phyloP scores from a whole-genome alignment of 1,140 invertebrate genomes.

The Caenorhabditis inopinata region DNA sequence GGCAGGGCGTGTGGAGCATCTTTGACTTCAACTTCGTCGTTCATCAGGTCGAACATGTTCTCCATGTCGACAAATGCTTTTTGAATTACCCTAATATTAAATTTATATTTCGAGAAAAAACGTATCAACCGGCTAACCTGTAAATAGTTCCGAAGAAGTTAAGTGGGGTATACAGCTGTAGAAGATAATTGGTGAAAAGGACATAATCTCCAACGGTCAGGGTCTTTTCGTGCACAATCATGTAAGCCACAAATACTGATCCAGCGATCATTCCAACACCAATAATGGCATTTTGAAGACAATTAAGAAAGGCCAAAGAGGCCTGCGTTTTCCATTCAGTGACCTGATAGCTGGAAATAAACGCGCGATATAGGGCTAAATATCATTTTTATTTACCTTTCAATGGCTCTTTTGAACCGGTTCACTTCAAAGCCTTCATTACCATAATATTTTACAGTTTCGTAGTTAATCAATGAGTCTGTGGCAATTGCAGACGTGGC shows the following conservation, averaged over 20 bases:
- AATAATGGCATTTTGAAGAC: conserved; percentile 69
- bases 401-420: conserved; percentile 76
- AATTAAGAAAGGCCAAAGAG: conserved; percentile 71
- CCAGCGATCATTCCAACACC: conserved; percentile 81
- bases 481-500: conserved; percentile 84
- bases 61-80: conserved; percentile 98
- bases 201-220: conserved; percentile 80
- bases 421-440: conserved; percentile 86
- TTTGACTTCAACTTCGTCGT: conserved; percentile 78
- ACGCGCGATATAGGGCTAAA: conserved; percentile 47
- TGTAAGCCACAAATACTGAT: conserved; percentile 82
- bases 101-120: neutral
- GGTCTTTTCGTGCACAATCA: conserved; percentile 69
- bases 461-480: conserved; percentile 93
- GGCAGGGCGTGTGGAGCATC: conserved; percentile 78
- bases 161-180: conserved; percentile 89
- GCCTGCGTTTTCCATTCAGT: conserved; percentile 84
- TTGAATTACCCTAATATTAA: conserved; percentile 78
- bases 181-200: conserved; percentile 88
- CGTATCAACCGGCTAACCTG: conserved; percentile 62
- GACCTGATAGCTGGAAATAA: conserved; percentile 69
- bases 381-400: neutral
- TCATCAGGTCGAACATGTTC: conserved; percentile 94
- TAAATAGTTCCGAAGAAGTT: conserved; percentile 99
- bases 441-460: conserved; percentile 95